Conservation (phyloP, 2,888 invertebrate species). For the Polietes domitor region DNA sequence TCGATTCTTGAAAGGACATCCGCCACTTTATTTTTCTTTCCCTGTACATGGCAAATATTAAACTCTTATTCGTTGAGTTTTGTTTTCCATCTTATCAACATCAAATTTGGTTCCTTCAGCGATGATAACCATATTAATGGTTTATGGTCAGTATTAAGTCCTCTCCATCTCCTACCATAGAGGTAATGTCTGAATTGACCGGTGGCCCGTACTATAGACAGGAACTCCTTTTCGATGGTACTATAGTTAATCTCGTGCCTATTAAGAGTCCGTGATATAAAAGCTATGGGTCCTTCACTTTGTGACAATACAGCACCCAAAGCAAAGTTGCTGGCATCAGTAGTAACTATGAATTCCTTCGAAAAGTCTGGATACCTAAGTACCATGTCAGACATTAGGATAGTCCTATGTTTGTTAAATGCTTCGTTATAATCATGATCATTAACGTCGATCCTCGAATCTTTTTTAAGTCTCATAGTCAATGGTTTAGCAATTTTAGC, state of each 20-base stretch:
- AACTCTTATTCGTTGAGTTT: constrained; percentile 43
- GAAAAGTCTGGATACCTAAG: constrained; percentile 68
- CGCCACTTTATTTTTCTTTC: constrained; percentile 29
- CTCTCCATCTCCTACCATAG: constrained; percentile 53
- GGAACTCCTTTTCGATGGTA: constrained; percentile 64
- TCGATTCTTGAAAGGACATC: constrained; percentile 22
- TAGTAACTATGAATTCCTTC: constrained; percentile 68
- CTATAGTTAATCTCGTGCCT: constrained; percentile 64
- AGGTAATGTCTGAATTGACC: constrained; percentile 52
- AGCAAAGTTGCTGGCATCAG: neutral
- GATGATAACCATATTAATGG: constrained; percentile 47
- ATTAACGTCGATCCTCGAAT: constrained; percentile 45
- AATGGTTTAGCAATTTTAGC: constrained; percentile 63
- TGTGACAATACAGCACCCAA: neutral
- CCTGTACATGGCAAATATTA: constrained; percentile 25
- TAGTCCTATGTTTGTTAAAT: constrained; percentile 53
- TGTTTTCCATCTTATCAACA: constrained; percentile 36
- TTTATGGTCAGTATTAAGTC: constrained; percentile 52
- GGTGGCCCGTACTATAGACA: constrained; percentile 50
- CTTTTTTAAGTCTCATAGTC: constrained; percentile 62
- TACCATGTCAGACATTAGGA: constrained; percentile 67
- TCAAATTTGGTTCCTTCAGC: constrained; percentile 52
- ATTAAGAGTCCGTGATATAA: constrained; percentile 70
- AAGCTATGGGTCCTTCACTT: constrained; percentile 65
- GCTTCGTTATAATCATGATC: constrained; percentile 34